Percentiles rank a stretch among this genome's conserved stretches.
Evolutionary conservation across 2,888 invertebrate species (phyloP).

Genomic region (Leptopilina drosophilae): DNA sequence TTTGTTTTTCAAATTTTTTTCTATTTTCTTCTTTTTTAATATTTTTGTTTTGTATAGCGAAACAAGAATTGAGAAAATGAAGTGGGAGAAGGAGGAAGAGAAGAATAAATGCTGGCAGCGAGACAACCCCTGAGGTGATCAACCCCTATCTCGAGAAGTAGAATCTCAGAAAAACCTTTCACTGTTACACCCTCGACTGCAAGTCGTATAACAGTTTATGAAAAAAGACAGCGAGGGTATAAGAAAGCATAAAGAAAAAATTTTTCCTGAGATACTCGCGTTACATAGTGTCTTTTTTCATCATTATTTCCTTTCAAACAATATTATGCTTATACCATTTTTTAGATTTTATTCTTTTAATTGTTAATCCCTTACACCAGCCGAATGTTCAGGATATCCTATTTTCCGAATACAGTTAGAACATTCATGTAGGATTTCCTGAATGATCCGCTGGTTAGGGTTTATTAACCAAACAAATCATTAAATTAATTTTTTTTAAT

Average conservation of each 20-base stretch:
- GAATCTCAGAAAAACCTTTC: conserved; percentile 26
- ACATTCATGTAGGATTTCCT: no score
- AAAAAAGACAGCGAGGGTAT: background rate
- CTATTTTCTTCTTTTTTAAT: conserved; percentile 51
- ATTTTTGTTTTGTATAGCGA: conserved; percentile 39
- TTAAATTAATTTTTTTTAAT: background rate
- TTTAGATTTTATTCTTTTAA: conserved; percentile 14
- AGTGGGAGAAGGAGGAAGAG: background rate
- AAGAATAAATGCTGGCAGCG: conserved; percentile 3
- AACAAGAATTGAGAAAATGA: background rate
- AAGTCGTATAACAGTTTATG: conserved; percentile 5
- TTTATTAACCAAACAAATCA: background rate
- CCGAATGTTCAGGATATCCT: no score
- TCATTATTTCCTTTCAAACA: conserved; percentile 15
- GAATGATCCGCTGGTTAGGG: no score
- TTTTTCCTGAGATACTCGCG: conserved; percentile 30
- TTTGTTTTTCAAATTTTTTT: conserved; percentile 51
- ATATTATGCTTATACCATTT: conserved; percentile 17
- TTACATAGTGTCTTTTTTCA: conserved; percentile 26
- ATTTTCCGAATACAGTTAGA: no score
- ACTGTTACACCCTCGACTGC: conserved; percentile 28
- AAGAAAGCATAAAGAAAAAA: conserved; percentile 1
- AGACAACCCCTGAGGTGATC: conserved; percentile 16
- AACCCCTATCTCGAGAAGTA: conserved; percentile 26
- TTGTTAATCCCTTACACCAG: background rate